These are phyloP conservation scores for Polietes domitor DNA, from an alignment of 2,888 invertebrate genomes.

Conservation along the genomic window DNA sequence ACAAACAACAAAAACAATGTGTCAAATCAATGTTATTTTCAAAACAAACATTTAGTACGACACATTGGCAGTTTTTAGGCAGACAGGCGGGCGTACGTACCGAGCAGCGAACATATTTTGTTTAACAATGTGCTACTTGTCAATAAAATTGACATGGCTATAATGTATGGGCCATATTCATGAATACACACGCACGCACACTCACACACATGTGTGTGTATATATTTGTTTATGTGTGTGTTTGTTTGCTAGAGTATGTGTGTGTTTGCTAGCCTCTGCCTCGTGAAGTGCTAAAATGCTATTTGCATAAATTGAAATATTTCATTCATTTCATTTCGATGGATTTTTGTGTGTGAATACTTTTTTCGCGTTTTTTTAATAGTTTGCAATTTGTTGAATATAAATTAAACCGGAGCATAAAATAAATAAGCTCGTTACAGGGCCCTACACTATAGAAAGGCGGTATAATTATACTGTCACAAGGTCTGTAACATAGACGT, in stretches of 20 bases:
- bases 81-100: background rate
- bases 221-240: background rate
- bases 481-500: too few species aligned
- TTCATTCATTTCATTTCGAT: constrained; percentile 37
- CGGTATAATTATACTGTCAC: background rate
- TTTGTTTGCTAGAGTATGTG: background rate
- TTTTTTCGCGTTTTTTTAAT: background rate
- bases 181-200: background rate
- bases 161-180: constrained; percentile 28
- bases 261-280: background rate
- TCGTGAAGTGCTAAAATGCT: constrained; percentile 41
- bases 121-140: constrained; percentile 42
- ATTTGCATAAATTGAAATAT: constrained; percentile 46
- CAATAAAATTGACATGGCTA: constrained; percentile 41
- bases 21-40: constrained; percentile 53
- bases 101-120: background rate
- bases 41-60: constrained; percentile 41
- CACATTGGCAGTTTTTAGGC: constrained; percentile 23
- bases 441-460: background rate
- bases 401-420: constrained; percentile 9
- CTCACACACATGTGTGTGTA: background rate
- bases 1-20: constrained; percentile 39
- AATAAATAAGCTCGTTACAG: constrained; percentile 9
- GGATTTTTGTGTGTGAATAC: background rate
- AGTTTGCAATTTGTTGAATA: constrained; percentile 3